These are phyloP conservation scores for Acestrorhynchus altus DNA, from an alignment of 2,797 vertebrate genomes.

Conservation along the genomic window DNA sequence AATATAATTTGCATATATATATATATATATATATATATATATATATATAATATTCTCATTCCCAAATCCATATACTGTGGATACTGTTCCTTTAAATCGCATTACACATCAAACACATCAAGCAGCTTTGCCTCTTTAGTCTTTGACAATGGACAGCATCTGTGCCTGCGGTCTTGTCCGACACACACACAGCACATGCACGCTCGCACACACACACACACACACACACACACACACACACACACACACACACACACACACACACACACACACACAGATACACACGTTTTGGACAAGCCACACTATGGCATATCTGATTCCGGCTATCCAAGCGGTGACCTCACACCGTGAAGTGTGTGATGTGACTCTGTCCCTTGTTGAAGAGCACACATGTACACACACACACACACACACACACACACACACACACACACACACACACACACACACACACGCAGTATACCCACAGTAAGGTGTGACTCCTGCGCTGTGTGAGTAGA, in stretches of 20 bases:
- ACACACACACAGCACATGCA: not conserved
- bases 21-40: too few relatives aligned
- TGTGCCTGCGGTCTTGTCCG: constrained; percentile 25
- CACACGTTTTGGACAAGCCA: constrained; percentile 12
- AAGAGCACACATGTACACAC: constrained; percentile 28
- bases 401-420: constrained; percentile 20
- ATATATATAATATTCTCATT: not conserved
- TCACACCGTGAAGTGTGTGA: constrained; percentile 33
- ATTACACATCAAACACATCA: constrained; percentile 10
- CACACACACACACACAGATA: not conserved
- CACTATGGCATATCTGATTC: constrained; percentile 43
- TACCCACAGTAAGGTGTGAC: constrained; percentile 58
- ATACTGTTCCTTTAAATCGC: not conserved
- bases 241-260: constrained; percentile 5
- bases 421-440: constrained; percentile 25
- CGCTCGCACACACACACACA: not conserved
- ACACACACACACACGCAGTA: constrained; percentile 17
- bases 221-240: not conserved
- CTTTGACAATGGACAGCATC: constrained; percentile 38
- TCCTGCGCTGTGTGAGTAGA: constrained; percentile 67
- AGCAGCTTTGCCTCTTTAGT: constrained; percentile 7
- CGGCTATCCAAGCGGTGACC: constrained; percentile 29
- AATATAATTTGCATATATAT: too few relatives aligned
- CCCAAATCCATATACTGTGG: not conserved
- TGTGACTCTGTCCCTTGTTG: constrained; percentile 25